Evolutionary conservation across 2,888 invertebrate species (phyloP), one percentile per base, ranked within the genome.

Genomic region (Caradrina clavipalpis): DNA sequence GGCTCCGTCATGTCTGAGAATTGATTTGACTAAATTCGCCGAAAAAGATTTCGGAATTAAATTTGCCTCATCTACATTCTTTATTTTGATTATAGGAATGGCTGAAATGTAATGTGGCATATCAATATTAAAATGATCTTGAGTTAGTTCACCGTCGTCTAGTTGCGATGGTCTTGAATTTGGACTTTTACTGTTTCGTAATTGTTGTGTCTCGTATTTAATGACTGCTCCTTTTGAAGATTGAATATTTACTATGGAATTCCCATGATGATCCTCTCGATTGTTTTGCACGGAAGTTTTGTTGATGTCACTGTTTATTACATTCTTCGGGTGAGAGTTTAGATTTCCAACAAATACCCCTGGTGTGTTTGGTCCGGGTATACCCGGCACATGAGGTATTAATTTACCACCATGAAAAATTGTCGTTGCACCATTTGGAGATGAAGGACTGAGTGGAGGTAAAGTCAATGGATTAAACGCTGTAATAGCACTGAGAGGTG

Each of bases 341-440:
- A 87, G 50, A 83, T 87, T 93, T 66, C 88, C 91, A 59, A 91
- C 86, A 80, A 89, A 96, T 54, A 96, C 88, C 31, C 94, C 92
- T 35, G 97, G 90, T 45, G 97, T 97, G 81, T 97, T 97, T 4
- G 98, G 98, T 13, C 98, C 98, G 0, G 98, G 98, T 92, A 98
- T 98, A 17, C 98, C 98, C 8, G 98, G 98, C 15, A 98, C 98
- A 90, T 98, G 97, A 0, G 98, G 98, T 87, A 98, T 98, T n/a
- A 97, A 93, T 90, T 98, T 98, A 26, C 98, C 98, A 19, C 96
- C 97, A 82, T 97, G 97, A 56, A 97, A 90, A 76, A 97, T 97
- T 39, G 96, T 97, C n/a, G 96, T 95, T 54, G 97, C 96, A 15
- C 97, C 97, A 77, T 97, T 96, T 51, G 97, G 95, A 67, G 95